phyloP scores from a whole-genome alignment of 2,113 vertebrate genomes.

The Notothenia rossii region DNA sequence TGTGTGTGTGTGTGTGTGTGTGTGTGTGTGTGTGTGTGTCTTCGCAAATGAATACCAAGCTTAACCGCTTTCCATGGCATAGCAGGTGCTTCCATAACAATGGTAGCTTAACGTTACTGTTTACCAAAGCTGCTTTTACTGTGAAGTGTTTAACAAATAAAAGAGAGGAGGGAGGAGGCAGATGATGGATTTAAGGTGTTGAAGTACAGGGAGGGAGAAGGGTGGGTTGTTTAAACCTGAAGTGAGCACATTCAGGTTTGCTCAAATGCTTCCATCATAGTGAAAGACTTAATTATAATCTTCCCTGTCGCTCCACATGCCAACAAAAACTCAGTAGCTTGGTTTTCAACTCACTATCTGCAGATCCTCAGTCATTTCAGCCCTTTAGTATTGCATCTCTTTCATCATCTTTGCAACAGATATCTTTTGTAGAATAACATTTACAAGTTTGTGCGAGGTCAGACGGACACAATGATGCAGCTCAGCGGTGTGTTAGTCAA shows the following conservation, averaged over 20 bases:
- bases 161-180: conserved; percentile 32
- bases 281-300: conserved; percentile 64
- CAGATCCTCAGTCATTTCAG: conserved; percentile 47
- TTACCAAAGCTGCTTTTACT: conserved; percentile 63
- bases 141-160: conserved; percentile 63
- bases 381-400: conserved; percentile 5
- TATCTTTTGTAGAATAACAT: conserved; percentile 17
- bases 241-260: conserved; percentile 60
- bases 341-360: not conserved
- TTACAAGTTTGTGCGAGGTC: conserved; percentile 28
- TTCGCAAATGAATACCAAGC: conserved; percentile 72
- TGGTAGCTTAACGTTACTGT: conserved; percentile 60
- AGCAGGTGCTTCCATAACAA: conserved; percentile 80
- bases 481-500: conserved; percentile 54
- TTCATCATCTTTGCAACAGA: conserved; percentile 40
- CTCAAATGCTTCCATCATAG: conserved; percentile 68
- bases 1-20: conserved; percentile 29
- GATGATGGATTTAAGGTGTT: conserved; percentile 19
- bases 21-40: conserved; percentile 38
- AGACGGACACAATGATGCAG: conserved; percentile 57
- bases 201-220: conserved; percentile 7
- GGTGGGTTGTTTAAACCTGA: conserved; percentile 37
- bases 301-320: conserved; percentile 40
- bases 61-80: conserved; percentile 65
- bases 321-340: conserved; percentile 37